Evolutionary conservation across 2,888 invertebrate species (phyloP).

Genomic region (Pantelozetes paolii): DNA sequence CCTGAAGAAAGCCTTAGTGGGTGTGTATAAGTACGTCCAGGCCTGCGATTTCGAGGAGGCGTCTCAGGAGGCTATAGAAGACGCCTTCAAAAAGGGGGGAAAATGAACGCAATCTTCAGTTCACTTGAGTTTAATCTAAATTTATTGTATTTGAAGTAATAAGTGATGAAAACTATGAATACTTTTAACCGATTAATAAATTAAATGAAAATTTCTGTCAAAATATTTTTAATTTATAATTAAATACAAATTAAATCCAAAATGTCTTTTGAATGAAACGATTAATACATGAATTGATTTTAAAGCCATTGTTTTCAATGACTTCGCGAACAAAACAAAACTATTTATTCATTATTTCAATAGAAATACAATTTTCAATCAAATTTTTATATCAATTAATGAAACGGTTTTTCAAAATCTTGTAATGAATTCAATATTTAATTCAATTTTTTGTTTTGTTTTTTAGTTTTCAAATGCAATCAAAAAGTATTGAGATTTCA

Average conservation of each 20-base stretch:
- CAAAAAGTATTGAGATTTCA: too few species aligned
- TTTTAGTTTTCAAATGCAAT: too few species aligned
- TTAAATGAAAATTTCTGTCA: neutral
- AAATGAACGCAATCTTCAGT: conserved; percentile 41
- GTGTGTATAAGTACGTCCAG: conserved; percentile 92
- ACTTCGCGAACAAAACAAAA: too few species aligned
- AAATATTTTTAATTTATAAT: conserved; percentile 25
- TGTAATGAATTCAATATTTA: too few species aligned
- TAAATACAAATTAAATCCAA: too few species aligned
- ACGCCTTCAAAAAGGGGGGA: conserved; percentile 48
- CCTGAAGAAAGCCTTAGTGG: conserved; percentile 91
- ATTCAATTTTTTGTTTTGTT: too few species aligned
- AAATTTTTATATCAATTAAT: too few species aligned
- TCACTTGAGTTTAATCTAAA: conserved; percentile 11
- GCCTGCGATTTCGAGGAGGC: conserved; percentile 54
- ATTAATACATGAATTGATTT: too few species aligned
- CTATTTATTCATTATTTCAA: too few species aligned
- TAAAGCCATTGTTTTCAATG: too few species aligned
- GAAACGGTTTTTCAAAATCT: too few species aligned
- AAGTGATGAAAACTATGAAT: conserved; percentile 26
- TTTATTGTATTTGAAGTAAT: conserved; percentile 16
- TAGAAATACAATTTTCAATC: too few species aligned
- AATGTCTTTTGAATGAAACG: neutral
- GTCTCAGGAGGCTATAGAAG: conserved; percentile 49
- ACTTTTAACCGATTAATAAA: conserved; percentile 13